Evolutionary conservation across 2,888 invertebrate genomes (phyloP).

Genomic region (Andrena haemorrhoa): DNA sequence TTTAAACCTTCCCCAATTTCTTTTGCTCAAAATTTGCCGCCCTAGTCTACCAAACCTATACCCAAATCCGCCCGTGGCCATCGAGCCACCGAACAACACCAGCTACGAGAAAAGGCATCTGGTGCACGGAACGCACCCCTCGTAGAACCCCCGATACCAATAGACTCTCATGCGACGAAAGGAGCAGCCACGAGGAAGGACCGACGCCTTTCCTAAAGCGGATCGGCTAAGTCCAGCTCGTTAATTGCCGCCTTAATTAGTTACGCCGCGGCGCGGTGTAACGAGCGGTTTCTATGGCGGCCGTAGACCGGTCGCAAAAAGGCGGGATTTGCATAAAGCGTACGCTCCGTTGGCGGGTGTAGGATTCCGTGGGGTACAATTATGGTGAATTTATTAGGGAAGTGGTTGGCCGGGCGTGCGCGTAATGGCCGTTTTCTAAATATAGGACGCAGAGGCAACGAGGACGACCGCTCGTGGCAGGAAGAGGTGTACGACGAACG

Average conservation of each 20-base stretch:
- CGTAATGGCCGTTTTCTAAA: slow-evolving; percentile 65
- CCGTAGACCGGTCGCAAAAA: slow-evolving; percentile 7
- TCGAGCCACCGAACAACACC: too few species aligned
- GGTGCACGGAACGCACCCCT: too few species aligned
- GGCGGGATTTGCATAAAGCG: slow-evolving; percentile 51
- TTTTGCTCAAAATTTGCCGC: too few species aligned
- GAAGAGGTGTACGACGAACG: slow-evolving; percentile 72
- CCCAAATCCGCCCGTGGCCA: too few species aligned
- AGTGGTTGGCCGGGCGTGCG: slow-evolving; percentile 33
- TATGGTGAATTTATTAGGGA: slow-evolving; percentile 59
- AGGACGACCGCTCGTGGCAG: slow-evolving; percentile 55
- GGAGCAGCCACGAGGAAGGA: too few species aligned
- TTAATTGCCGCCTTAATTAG: slow-evolving; percentile 42
- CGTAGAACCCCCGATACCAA: too few species aligned
- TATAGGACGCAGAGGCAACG: slow-evolving; percentile 56
- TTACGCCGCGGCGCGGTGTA: slow-evolving; percentile 38
- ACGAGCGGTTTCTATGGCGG: slow-evolving; percentile 27
- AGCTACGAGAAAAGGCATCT: too few species aligned
- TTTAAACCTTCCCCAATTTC: too few species aligned
- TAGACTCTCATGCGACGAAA: too few species aligned
- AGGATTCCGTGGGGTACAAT: slow-evolving; percentile 35
- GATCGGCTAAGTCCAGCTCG: slow-evolving; percentile 11
- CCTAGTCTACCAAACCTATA: too few species aligned
- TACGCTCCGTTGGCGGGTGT: background rate
- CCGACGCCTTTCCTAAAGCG: background rate